Conservation (phyloP, 2,797 vertebrate species). For the Tragelaphus oryx region DNA sequence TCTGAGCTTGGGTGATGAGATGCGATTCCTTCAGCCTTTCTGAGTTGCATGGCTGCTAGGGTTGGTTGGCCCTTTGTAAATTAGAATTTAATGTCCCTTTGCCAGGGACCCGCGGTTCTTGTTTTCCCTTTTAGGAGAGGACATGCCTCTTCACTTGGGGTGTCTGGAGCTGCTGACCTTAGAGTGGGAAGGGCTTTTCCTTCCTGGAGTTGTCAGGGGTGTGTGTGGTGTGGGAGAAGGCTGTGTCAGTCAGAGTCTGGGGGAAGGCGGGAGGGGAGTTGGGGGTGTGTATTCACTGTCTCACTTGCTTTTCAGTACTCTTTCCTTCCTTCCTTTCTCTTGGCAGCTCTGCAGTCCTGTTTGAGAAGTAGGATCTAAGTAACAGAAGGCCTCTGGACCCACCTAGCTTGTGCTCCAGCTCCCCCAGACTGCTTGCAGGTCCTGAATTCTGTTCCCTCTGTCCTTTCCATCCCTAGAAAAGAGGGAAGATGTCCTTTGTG, state of each 20-base stretch:
- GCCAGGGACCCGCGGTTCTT: not conserved
- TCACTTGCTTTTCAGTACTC: not conserved
- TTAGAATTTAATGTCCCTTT: not conserved
- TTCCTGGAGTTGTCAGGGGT: not conserved
- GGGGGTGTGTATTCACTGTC: not conserved
- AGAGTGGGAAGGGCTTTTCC: not conserved
- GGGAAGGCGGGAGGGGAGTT: not conserved
- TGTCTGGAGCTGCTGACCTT: constrained; percentile 29
- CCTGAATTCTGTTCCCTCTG: not conserved
- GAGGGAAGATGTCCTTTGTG: not conserved
- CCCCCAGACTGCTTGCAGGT: not conserved
- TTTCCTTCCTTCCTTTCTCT: not conserved
- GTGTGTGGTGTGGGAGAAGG: not conserved
- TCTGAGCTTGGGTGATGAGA: not conserved
- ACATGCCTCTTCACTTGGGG: not conserved
- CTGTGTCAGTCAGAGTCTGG: not conserved
- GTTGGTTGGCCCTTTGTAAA: constrained; percentile 23
- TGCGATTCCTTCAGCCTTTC: not conserved
- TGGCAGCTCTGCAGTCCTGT: not conserved
- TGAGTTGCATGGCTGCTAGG: not conserved
- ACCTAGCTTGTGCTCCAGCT: not conserved
- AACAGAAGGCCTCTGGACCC: not conserved
- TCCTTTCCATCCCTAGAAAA: not conserved
- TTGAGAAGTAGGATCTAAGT: not conserved
- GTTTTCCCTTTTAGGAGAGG: constrained; percentile 15